Percentiles rank a stretch among this genome's conserved stretches.
Conservation (phyloP, 2,113 vertebrate genomes). For the Dasypus novemcinctus region DNA sequence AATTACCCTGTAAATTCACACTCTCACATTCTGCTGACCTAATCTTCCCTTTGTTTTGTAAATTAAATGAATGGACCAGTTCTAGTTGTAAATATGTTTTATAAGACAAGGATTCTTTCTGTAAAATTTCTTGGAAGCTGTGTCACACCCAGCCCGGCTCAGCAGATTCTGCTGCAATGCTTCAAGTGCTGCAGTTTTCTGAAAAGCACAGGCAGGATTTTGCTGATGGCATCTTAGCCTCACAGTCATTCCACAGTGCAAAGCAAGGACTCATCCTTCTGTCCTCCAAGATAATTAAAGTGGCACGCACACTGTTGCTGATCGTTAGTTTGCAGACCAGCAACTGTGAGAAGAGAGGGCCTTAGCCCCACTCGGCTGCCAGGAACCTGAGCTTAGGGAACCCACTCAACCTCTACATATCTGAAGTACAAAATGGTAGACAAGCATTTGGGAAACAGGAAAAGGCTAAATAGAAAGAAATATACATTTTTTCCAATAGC, state of each 20-base stretch:
- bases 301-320: neutral
- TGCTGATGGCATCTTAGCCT: neutral
- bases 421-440: neutral
- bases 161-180: conserved; percentile 12
- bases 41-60: conserved; percentile 1
- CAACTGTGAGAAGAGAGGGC: neutral
- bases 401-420: neutral
- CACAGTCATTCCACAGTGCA: neutral
- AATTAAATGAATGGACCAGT: neutral
- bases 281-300: conserved; percentile 11
- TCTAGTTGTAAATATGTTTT: neutral
- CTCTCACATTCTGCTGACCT: conserved; percentile 7
- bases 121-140: neutral
- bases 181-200: conserved; percentile 33
- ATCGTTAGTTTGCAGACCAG: neutral
- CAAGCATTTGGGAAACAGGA: neutral
- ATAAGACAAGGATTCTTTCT: neutral
- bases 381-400: neutral
- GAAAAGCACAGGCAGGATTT: conserved; percentile 41
- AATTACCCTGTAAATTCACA: conserved; percentile 7
- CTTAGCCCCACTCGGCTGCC: neutral
- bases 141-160: neutral
- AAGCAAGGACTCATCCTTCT: neutral
- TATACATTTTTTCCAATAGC: neutral
- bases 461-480: neutral